Evolutionary conservation across 2,888 invertebrate genomes (phyloP).

Genomic region (Hirtodrosophila confusa): DNA sequence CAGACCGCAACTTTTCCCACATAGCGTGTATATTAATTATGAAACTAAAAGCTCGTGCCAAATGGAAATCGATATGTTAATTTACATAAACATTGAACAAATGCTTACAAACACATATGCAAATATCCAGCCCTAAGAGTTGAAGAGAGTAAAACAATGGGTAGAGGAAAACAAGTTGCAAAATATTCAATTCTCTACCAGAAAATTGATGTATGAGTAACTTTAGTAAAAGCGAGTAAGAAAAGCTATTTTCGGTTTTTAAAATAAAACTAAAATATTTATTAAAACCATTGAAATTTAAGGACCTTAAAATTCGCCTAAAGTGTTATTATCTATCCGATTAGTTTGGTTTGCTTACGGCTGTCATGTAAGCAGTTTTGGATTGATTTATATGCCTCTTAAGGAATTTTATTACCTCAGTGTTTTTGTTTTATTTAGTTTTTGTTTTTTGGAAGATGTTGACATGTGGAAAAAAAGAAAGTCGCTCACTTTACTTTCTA

Average conservation of each 20-base stretch:
- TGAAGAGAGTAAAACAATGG: background rate
- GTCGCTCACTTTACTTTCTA: constrained; percentile 70
- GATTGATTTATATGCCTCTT: constrained; percentile 33
- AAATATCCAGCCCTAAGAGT: background rate
- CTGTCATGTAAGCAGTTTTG: background rate
- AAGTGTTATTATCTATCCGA: background rate
- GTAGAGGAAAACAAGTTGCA: background rate
- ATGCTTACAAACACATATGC: constrained; percentile 33
- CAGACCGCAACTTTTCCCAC: constrained; percentile 61
- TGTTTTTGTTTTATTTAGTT: background rate
- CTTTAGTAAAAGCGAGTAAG: background rate
- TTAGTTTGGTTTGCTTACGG: background rate
- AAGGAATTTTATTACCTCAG: constrained; percentile 33
- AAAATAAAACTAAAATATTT: background rate
- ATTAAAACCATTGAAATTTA: constrained; percentile 1
- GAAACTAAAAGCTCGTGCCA: constrained; percentile 70
- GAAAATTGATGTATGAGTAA: too few species aligned
- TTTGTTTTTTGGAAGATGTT: constrained; percentile 26
- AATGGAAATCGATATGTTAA: constrained; percentile 64
- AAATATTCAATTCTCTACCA: too few species aligned
- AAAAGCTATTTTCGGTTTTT: too few species aligned
- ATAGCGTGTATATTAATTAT: constrained; percentile 66
- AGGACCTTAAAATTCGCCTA: background rate
- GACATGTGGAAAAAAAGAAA: constrained; percentile 60
- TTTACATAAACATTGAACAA: constrained; percentile 64